Percentiles rank a stretch among this genome's conserved stretches.
Conservation (phyloP, 1,140 invertebrate species). For the Steinernema khuongi region DNA sequence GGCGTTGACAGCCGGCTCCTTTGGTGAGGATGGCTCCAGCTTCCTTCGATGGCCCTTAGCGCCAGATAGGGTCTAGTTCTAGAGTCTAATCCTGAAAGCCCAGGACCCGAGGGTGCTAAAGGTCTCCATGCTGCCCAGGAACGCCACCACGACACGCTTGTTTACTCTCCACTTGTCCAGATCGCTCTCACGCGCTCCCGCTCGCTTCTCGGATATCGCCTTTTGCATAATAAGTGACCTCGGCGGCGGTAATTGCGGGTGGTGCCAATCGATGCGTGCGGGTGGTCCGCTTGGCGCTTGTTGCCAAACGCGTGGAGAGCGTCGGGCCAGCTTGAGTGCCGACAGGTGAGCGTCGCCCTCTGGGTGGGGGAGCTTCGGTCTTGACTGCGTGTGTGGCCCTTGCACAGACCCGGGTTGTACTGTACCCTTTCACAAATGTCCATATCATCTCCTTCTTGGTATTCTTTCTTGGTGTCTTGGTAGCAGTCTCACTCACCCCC, state of each 20-base stretch:
- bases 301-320: neutral
- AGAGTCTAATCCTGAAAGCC: too few relatives aligned
- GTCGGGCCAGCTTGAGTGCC: too few relatives aligned
- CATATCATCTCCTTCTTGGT: too few relatives aligned
- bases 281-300: neutral
- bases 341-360: too few relatives aligned
- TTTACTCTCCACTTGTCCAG: neutral
- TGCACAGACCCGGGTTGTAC: too few relatives aligned
- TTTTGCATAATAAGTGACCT: constrained; percentile 15
- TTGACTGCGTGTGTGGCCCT: too few relatives aligned
- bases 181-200: neutral
- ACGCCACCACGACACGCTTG: neutral
- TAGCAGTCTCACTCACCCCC: too few relatives aligned
- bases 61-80: neutral
- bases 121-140: neutral
- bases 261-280: neutral
- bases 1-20: neutral
- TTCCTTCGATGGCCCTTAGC: neutral
- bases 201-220: constrained; percentile 2
- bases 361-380: too few relatives aligned
- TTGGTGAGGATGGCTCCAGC: neutral
- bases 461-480: too few relatives aligned
- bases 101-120: too few relatives aligned
- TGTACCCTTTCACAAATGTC: too few relatives aligned
- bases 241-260: neutral